Percentiles rank a stretch among this genome's conserved stretches.
These are phyloP conservation scores for Clistopyga incitator DNA, from an alignment of 2,888 invertebrate species.

Conservation along the genomic window DNA sequence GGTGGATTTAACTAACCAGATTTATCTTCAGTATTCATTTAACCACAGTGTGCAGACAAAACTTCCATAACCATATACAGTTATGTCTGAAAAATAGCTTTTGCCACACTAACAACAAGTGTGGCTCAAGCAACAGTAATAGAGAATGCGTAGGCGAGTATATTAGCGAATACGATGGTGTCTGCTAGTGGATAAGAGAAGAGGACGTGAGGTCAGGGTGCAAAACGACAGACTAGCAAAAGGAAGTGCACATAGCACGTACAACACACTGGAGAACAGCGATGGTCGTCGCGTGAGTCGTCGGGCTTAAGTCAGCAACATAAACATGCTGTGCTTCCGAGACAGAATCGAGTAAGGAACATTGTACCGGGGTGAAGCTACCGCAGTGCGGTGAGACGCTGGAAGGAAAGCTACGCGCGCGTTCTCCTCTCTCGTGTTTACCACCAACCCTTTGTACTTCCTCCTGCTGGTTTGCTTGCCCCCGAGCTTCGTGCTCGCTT, in stretches of 20 bases:
- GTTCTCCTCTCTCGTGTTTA: conserved; percentile 60
- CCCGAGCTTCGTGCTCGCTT: conserved; percentile 29
- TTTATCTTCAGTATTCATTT: neutral
- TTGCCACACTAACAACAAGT: neutral
- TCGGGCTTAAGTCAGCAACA: conserved; percentile 68
- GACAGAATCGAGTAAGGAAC: conserved; percentile 56
- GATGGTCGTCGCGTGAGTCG: conserved; percentile 68
- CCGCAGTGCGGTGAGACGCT: conserved; percentile 29
- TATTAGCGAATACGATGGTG: conserved; percentile 52
- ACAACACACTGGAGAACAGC: conserved; percentile 9
- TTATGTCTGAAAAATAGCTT: neutral
- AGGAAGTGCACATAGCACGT: conserved; percentile 50
- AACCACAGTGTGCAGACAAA: neutral
- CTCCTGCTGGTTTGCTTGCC: conserved; percentile 39
- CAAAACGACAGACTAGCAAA: conserved; percentile 45
- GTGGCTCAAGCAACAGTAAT: conserved; percentile 3
- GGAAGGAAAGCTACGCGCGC: conserved; percentile 43
- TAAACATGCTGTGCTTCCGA: conserved; percentile 67
- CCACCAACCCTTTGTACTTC: conserved; percentile 58
- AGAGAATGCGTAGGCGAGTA: conserved; percentile 26
- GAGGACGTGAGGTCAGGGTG: conserved; percentile 55
- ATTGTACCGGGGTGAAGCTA: conserved; percentile 40
- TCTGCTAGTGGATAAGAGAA: conserved; percentile 42
- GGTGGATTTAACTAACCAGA: neutral
- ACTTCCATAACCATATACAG: neutral